phyloP scores from a whole-genome alignment of 2,888 invertebrate genomes.

The Eupithecia subfuscata region DNA sequence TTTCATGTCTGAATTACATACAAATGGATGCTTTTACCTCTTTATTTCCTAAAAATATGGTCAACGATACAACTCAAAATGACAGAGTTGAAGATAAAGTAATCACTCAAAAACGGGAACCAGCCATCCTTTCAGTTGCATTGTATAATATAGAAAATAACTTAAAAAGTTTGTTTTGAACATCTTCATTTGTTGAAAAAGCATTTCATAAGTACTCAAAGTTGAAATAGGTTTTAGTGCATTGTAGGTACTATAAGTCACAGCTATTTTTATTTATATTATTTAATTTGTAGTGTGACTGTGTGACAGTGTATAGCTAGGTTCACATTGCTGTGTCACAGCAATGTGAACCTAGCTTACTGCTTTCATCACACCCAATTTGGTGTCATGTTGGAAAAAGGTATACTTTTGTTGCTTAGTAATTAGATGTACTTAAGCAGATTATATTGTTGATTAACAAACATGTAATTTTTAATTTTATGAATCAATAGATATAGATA shows the following conservation, averaged over 20 bases:
- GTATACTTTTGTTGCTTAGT: constrained; percentile 11
- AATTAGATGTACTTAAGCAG: constrained; percentile 25
- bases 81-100: constrained; percentile 50
- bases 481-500: too few species aligned
- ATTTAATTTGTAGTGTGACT: constrained; percentile 1
- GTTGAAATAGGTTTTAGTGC: constrained; percentile 27
- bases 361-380: neutral
- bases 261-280: neutral
- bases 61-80: constrained; percentile 41
- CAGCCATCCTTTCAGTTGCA: constrained; percentile 68
- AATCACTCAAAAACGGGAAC: constrained; percentile 56
- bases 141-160: constrained; percentile 75
- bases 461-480: neutral
- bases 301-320: constrained; percentile 3
- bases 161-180: constrained; percentile 77
- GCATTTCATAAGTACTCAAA: neutral
- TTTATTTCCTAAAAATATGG: constrained; percentile 60
- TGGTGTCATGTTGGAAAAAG: neutral
- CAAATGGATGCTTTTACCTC: constrained; percentile 80
- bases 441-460: constrained; percentile 7
- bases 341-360: too few species aligned
- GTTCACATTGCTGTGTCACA: too few species aligned
- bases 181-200: constrained; percentile 32
- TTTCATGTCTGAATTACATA: constrained; percentile 78
- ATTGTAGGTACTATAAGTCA: constrained; percentile 12